Evolutionary conservation across 2,888 invertebrate species (phyloP), one percentile per base, ranked within the genome.

Genomic region (Machimus atricapillus): DNA sequence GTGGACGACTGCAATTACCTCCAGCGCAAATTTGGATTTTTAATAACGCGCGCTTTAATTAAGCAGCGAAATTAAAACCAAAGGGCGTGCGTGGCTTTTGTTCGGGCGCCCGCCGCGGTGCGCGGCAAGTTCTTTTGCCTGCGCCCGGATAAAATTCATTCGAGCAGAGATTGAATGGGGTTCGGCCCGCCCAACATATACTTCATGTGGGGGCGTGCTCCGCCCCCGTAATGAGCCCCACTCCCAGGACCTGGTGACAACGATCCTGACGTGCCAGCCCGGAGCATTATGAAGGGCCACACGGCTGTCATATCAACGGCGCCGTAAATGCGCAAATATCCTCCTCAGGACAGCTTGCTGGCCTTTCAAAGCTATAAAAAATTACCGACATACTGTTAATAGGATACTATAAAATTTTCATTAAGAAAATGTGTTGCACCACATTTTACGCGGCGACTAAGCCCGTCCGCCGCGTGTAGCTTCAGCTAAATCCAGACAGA

Each of bases 341-440:
- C 73, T 73, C 58, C 37, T n/a, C 40, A 34, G 83, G 43, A 31
- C 37, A 23, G 66, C 66, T 66, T 83, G 83, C 40, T 83, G 83
- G 34, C 85, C 58, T 46, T 85, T 85, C 74, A 74, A 74, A 85
- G 85, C 74, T 40, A 83, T 56, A 85, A 74, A 85, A 73, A 85
- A 85, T 85, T 85, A 85, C 85, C 85, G 43, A 37, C 85, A 74
- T 46, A 85, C 74, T 74, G 85, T 85, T 85, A 85, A 85, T 85
- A 85, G 74, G 87, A 87, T 87, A 88, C 89, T 89, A 89, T 90
- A 89, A 89, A 89, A 89, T 89, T 89, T 90, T 90, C 89, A 90
- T 90, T 90, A 90, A 90, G 89, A 89, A 89, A 89, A 90, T 89
- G 89, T 89, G 89, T 89, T 90, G 89, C 89, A 89, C 89, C 87